Conservation (phyloP, 2,797 vertebrate genomes). For the Amblyopsis hoosieri region DNA sequence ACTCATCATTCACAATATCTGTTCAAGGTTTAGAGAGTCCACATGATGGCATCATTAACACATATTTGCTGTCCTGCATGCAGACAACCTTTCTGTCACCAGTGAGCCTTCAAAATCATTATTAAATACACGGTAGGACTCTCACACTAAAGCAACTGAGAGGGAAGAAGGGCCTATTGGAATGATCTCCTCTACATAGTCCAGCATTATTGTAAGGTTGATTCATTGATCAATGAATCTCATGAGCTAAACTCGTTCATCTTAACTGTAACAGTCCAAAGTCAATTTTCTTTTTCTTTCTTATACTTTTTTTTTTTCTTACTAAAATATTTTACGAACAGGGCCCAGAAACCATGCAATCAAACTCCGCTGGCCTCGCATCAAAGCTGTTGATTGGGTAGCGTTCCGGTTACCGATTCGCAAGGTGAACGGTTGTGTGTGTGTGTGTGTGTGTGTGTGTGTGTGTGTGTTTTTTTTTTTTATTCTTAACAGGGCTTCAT, state of each 20-base stretch:
- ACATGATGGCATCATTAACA: slow-evolving; percentile 71
- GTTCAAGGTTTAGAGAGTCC: slow-evolving; percentile 44
- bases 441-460: not conserved
- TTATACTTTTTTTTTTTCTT: not conserved
- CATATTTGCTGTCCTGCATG: slow-evolving; percentile 27
- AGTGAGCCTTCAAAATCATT: not conserved
- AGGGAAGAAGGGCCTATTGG: not conserved
- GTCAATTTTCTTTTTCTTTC: too few species aligned
- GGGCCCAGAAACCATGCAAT: slow-evolving; percentile 30
- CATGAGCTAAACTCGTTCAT: not conserved
- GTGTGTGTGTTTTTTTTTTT: not conserved
- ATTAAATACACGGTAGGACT: not conserved
- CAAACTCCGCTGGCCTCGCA: slow-evolving; percentile 42
- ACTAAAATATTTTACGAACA: slow-evolving; percentile 7
- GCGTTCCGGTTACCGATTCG: slow-evolving; percentile 28
- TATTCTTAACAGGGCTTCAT: slow-evolving; percentile 32
- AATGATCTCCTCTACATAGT: not conserved
- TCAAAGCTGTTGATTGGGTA: slow-evolving; percentile 51
- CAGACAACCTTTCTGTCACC: slow-evolving; percentile 1
- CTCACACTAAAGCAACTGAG: not conserved
- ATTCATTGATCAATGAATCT: slow-evolving; percentile 1
- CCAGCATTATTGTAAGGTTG: slow-evolving; percentile 1
- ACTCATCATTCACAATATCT: not conserved
- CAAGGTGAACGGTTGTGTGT: slow-evolving; percentile 22
- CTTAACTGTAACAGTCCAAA: not conserved